These are phyloP conservation scores for Xenopus tropicalis DNA, from an alignment of 2,113 vertebrate species.

Conservation along the genomic window UCB_Xtro_10.0 CM004446.2:69510501-69511000, in stretches of 20 bases:
- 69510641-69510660: conserved; percentile 57
- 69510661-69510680: conserved; percentile 55
- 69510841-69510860: conserved; percentile 71
- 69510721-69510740: conserved; percentile 65
- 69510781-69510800: conserved; percentile 78
- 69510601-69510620: conserved; percentile 61
- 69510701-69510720: conserved; percentile 54
- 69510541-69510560: conserved; percentile 63
- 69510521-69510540: conserved; percentile 40
- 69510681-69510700: conserved; percentile 62
- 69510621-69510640: conserved; percentile 52
- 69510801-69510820: conserved; percentile 79
- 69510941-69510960: not conserved
- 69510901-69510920: conserved; percentile 81
- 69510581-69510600: conserved; percentile 61
- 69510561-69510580: conserved; percentile 60
- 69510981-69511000: too few relatives aligned
- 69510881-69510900: conserved; percentile 72
- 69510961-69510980: too few relatives aligned
- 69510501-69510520: conserved; percentile 33
- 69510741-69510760: conserved; percentile 54
- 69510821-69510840: conserved; percentile 81
- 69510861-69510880: conserved; percentile 78
- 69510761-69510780: conserved; percentile 57
- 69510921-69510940: conserved; percentile 66